A percentile compares a stretch with the other conserved stretches of the same genome.
These are phyloP conservation scores for Dione vanillae DNA, from an alignment of 2,888 invertebrate genomes.

Conservation along the genomic window DNA sequence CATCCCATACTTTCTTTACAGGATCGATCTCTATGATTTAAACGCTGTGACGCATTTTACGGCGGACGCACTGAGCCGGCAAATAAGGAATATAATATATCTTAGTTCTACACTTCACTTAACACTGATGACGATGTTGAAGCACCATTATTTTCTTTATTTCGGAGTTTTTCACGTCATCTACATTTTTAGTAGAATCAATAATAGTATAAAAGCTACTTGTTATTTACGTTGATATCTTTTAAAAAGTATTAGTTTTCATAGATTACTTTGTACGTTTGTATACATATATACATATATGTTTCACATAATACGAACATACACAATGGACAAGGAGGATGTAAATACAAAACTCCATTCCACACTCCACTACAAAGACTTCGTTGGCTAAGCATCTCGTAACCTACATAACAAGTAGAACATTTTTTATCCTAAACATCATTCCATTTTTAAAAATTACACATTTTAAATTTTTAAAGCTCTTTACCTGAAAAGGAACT, in stretches of 20 bases:
- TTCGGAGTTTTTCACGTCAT: constrained; percentile 7
- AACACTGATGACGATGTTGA: constrained; percentile 32
- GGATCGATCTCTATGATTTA: constrained; percentile 35
- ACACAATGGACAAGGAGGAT: constrained; percentile 12
- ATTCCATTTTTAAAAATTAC: not conserved
- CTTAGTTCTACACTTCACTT: constrained; percentile 35
- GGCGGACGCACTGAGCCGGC: constrained; percentile 30
- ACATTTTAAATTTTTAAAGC: no score
- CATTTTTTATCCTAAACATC: constrained; percentile 7
- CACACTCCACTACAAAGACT: constrained; percentile 23
- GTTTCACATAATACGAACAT: constrained; percentile 4
- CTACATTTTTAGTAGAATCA: not conserved
- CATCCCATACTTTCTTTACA: constrained; percentile 24
- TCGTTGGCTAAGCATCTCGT: constrained; percentile 13
- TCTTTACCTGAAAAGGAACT: no score
- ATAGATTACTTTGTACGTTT: not conserved
- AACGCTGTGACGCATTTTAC: constrained; percentile 34
- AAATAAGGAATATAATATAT: constrained; percentile 38
- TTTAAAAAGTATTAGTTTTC: not conserved
- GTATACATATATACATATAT: not conserved
- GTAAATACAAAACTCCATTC: constrained; percentile 13
- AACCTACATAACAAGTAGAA: constrained; percentile 1
- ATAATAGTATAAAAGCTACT: not conserved
- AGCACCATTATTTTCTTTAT: constrained; percentile 13
- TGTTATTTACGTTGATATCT: not conserved